These are phyloP conservation scores for Nesoenas mayeri DNA, from an alignment of 2,113 vertebrate genomes.

Conservation along the genomic window DNA sequence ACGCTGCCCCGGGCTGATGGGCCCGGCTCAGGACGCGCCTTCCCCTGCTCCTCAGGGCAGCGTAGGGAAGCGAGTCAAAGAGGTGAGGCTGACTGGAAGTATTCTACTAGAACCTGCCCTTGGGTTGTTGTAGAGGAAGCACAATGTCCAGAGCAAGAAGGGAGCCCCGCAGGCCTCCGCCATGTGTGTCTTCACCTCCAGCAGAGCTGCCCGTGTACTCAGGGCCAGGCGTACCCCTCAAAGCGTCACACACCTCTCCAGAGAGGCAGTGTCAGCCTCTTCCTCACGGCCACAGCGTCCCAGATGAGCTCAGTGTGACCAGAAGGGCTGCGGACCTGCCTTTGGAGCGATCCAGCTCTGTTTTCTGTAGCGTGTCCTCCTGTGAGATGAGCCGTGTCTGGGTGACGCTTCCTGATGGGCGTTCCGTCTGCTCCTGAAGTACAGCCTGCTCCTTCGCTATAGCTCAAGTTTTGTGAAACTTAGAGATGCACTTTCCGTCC, in stretches of 20 bases:
- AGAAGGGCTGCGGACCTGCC: background rate
- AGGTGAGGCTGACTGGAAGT: background rate
- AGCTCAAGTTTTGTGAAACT: background rate
- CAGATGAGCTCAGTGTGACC: background rate
- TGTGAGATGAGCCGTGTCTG: background rate
- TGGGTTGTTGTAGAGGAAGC: background rate
- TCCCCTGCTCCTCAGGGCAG: background rate
- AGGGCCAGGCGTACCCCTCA: background rate
- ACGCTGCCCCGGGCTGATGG: fast-evolving
- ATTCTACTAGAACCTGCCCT: background rate
- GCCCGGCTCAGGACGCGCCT: fast-evolving
- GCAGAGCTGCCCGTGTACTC: background rate
- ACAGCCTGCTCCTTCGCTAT: background rate
- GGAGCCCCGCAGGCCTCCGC: background rate
- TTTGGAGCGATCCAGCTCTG: background rate
- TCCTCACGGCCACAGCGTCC: background rate
- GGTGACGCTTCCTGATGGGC: background rate
- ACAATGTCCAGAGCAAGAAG: background rate
- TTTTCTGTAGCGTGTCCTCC: background rate
- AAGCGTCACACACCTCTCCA: background rate
- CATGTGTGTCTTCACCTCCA: background rate
- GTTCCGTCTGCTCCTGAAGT: background rate
- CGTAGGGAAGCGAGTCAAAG: background rate
- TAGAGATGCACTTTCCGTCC: background rate
- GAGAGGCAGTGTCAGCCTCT: background rate